Evolutionary conservation across 2,113 vertebrate species (phyloP).

Genomic region (Pteronura brasiliensis): DNA sequence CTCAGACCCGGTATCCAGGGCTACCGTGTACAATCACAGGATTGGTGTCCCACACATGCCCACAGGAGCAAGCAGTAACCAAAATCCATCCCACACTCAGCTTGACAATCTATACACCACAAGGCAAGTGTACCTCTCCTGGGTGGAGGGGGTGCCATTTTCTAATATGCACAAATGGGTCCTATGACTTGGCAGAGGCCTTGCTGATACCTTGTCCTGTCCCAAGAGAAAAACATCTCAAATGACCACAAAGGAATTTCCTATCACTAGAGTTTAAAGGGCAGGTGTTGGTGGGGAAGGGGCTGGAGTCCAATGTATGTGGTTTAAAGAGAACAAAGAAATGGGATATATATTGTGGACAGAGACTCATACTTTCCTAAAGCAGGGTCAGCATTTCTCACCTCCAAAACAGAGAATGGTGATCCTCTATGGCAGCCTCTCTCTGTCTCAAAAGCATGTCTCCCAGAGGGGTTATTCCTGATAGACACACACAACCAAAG

Average conservation of each 20-base stretch:
- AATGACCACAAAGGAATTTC: neutral
- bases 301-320: neutral
- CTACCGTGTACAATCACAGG: fast-evolving
- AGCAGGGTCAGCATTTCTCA: neutral
- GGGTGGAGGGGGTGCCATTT: fast-evolving
- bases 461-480: no score
- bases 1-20: neutral
- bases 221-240: neutral
- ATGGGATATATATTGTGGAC: neutral
- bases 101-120: fast-evolving
- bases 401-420: fast-evolving
- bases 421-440: neutral
- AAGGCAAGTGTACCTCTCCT: no score
- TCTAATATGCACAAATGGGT: fast-evolving
- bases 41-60: fast-evolving
- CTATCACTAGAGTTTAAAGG: neutral
- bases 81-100: neutral
- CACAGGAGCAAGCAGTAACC: neutral
- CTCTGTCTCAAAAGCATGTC: neutral
- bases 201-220: neutral
- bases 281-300: fast-evolving
- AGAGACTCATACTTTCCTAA: neutral
- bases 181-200: fast-evolving
- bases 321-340: neutral
- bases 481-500: neutral